Evolutionary conservation across 92 coral and sea anemone species (phyloP), one percentile per base, ranked within the genome.

Genomic region (Porites lobata): DNA sequence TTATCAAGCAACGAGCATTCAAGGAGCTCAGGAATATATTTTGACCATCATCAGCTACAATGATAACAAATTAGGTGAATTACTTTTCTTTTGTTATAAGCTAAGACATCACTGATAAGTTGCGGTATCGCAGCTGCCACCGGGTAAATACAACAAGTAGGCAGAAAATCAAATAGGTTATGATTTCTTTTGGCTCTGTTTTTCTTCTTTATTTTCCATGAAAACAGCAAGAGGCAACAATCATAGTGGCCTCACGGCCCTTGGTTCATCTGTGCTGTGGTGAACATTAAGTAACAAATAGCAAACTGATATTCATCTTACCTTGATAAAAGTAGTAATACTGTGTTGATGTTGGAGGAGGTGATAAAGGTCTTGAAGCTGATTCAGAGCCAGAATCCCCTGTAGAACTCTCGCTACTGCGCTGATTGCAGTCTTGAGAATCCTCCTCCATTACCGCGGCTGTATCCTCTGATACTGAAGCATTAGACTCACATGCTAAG

Each of bases 41-140:
- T 69, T 96, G 99, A 12, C 99, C 99, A 90, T 96, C 99, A 75
- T 95, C 96, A 88, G 98, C 99, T 96, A 88, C 43, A 83, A 47
- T 15, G 19, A 21, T 1, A 69, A 69, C 26, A 10, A 1, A 11
- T 1, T 22, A 69, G 1, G 6, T 21, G 8, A 24, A 2, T 69
- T 20, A 56, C 5, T 18, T 43, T 18, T 8, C 2, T 15, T 52
- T 11, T 29, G 20, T 12, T 72, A 10, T 10, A 7, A 26, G 76
- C 11, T 52, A 61, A 18, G 5, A 61, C 22, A 13, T 3, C 6
- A 61, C 15, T 61, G n/a, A 61, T 2, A 61, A 13, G 3, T 29
- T 29, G 3, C 2, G 3, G 38, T 29, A 29, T 38, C 6, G 47
- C 5, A 4, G 47, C 47, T 38, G 6, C 47, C 47, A 38, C 47